Evolutionary conservation across 2,797 vertebrate genomes (phyloP).

Genomic region (Hylomyscus alleni): DNA sequence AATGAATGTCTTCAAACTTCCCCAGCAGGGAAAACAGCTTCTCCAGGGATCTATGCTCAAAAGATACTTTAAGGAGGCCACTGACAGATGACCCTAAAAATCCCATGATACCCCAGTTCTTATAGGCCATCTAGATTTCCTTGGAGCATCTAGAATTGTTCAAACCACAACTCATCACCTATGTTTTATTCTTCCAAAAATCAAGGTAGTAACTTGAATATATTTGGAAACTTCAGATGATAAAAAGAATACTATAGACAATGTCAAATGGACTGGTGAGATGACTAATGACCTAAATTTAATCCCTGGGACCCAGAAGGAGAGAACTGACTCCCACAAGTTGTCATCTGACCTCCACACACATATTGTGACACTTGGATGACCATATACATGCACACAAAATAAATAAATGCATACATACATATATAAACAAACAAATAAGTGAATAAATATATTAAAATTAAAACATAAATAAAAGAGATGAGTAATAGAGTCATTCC

Average conservation of each 20-base stretch:
- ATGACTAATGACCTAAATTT: not conserved
- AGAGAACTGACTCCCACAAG: not conserved
- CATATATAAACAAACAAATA: not conserved
- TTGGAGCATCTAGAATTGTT: conserved; percentile 27
- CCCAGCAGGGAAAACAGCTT: not conserved
- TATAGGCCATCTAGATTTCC: not conserved
- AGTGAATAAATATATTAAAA: not conserved
- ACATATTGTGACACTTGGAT: not conserved
- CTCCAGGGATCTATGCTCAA: not conserved
- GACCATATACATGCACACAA: not conserved
- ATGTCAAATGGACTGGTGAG: not conserved
- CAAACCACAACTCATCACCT: not conserved
- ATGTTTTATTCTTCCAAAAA: conserved; percentile 11
- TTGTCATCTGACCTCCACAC: not conserved
- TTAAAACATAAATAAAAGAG: not conserved
- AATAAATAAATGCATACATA: not conserved
- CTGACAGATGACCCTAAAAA: not conserved
- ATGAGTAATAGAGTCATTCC: not conserved
- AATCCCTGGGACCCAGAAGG: not conserved
- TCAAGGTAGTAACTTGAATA: conserved; percentile 9
- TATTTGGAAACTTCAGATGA: conserved; percentile 42
- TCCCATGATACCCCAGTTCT: not conserved
- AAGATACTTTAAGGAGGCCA: not conserved
- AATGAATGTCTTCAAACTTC: not conserved
- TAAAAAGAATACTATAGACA: conserved; percentile 28